These are phyloP conservation scores for Lynx canadensis DNA, from an alignment of 2,113 vertebrate species.

Conservation along the genomic window DNA sequence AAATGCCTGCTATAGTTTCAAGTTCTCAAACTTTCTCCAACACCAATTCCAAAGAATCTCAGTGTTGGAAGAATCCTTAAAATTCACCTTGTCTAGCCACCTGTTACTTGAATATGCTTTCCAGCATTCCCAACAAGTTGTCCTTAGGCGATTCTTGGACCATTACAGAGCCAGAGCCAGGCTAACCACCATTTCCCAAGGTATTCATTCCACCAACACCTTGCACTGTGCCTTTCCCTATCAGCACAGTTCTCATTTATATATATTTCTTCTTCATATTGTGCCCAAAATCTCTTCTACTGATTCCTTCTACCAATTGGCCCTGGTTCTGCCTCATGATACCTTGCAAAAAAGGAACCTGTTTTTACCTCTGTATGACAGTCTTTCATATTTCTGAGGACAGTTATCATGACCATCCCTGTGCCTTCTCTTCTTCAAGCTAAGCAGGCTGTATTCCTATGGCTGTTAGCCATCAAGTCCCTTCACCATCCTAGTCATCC, in stretches of 20 bases:
- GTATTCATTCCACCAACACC: slow-evolving; percentile 4
- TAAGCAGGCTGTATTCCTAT: not conserved
- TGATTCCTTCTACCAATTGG: not conserved
- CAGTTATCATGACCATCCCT: not conserved
- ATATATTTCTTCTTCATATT: not conserved
- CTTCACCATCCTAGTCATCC: not conserved
- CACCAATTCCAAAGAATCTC: not conserved
- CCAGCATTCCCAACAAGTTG: not conserved
- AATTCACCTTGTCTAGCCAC: not conserved
- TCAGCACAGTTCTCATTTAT: not conserved
- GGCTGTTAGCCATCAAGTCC: not conserved
- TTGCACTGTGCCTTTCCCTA: not conserved
- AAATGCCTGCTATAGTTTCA: not conserved
- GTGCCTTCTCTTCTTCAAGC: not conserved
- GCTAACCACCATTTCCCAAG: not conserved
- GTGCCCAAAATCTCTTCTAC: not conserved
- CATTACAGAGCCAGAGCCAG: not conserved
- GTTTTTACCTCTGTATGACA: not conserved
- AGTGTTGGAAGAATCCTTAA: not conserved
- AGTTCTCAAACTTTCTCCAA: slow-evolving; percentile 20
- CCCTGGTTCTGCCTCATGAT: not conserved
- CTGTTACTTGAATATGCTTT: not conserved
- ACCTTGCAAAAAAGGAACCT: not conserved
- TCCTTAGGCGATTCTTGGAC: not conserved
- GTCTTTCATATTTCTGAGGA: not conserved